Conservation (phyloP, 2,888 invertebrate genomes). For the Drosophila falleni region DNA sequence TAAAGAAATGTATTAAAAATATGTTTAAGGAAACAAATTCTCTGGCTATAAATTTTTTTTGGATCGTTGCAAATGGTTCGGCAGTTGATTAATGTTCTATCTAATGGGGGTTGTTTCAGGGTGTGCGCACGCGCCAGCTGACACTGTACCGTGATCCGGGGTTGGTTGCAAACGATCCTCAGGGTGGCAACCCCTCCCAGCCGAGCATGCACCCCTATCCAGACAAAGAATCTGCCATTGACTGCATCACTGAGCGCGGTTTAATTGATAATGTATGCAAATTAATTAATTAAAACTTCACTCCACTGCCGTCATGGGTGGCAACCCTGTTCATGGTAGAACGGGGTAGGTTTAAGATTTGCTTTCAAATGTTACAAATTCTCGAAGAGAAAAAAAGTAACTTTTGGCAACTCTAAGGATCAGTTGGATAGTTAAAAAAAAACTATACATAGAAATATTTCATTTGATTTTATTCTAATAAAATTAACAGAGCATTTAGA, state of each 20-base stretch:
- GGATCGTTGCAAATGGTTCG: slow-evolving; percentile 9
- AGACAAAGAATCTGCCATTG: slow-evolving; percentile 11
- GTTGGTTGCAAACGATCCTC: slow-evolving; percentile 33
- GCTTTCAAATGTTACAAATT: background rate
- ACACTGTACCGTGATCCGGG: slow-evolving; percentile 5
- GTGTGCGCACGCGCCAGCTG: slow-evolving; percentile 42
- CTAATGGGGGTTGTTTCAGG: slow-evolving; percentile 34
- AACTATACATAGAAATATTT: background rate
- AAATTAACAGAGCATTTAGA: no score
- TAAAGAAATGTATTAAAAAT: slow-evolving; percentile 7
- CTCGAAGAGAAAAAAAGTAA: background rate
- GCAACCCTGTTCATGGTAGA: slow-evolving; percentile 6
- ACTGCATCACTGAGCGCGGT: slow-evolving; percentile 44
- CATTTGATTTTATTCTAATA: background rate
- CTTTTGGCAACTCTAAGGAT: background rate
- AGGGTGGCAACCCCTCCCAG: slow-evolving; percentile 19
- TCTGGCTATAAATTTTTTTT: background rate
- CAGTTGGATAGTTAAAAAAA: no score
- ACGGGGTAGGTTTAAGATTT: slow-evolving; percentile 4
- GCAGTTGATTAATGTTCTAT: slow-evolving; percentile 15
- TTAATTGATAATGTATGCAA: slow-evolving; percentile 79
- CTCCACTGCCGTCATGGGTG: slow-evolving; percentile 28
- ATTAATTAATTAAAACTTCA: slow-evolving; percentile 66
- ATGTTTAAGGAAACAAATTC: background rate
- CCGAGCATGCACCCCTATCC: slow-evolving; percentile 18